phyloP scores from a whole-genome alignment of 2,113 vertebrate genomes.

The Eurystomus gularis region DNA sequence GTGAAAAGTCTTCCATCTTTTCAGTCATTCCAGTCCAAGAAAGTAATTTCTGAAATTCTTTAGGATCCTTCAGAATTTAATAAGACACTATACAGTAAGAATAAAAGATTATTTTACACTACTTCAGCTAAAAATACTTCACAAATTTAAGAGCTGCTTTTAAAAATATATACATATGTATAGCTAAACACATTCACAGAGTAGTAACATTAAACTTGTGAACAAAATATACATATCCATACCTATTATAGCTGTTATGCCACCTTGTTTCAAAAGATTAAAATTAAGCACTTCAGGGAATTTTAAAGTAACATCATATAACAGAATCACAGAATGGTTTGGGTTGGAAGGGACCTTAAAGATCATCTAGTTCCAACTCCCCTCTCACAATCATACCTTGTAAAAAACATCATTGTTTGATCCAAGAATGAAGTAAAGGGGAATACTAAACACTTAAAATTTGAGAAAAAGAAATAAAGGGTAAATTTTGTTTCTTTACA shows the following conservation, averaged over 20 bases:
- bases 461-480: too few relatives aligned
- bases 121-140: background rate
- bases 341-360: background rate
- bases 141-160: background rate
- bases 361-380: background rate
- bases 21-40: background rate
- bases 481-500: background rate
- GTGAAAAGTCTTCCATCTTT: background rate
- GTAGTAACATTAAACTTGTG: background rate
- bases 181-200: background rate
- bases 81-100: background rate
- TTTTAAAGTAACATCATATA: background rate
- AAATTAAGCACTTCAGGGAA: background rate
- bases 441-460: background rate
- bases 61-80: background rate
- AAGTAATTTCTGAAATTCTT: background rate
- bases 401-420: slow-evolving; percentile 5
- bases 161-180: background rate
- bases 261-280: background rate
- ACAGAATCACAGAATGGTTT: background rate
- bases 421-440: slow-evolving; percentile 3
- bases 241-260: background rate
- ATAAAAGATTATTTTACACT: background rate
- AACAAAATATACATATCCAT: background rate
- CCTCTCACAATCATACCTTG: background rate